A percentile compares a stretch with the other conserved stretches of the same genome.
phyloP scores from a whole-genome alignment of 2,113 vertebrate genomes.

The Dasyprocta punctata region DNA sequence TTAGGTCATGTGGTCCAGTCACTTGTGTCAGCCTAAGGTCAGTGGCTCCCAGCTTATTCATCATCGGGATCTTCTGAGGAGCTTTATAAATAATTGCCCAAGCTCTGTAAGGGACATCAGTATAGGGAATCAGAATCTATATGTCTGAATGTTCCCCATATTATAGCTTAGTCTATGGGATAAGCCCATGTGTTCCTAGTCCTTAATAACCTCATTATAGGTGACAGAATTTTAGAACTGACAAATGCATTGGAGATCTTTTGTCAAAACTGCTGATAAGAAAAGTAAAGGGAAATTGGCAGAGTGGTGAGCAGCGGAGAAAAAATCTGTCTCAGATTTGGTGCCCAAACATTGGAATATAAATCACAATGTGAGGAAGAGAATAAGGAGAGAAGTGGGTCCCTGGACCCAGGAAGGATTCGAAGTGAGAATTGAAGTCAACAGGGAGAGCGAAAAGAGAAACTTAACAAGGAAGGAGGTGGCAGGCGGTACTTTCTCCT shows the following conservation, averaged over 20 bases:
- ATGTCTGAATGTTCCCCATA: not conserved
- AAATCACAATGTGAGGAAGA: not conserved
- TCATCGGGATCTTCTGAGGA: not conserved
- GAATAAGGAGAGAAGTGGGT: not conserved
- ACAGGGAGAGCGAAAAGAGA: no score
- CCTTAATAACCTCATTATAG: not conserved
- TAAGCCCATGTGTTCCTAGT: constrained; percentile 1
- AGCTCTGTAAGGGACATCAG: not conserved
- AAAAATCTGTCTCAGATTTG: not conserved
- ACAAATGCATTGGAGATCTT: constrained; percentile 7
- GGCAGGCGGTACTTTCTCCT: no score
- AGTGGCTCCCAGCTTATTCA: not conserved
- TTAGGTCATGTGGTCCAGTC: not conserved
- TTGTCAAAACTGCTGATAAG: constrained; percentile 2
- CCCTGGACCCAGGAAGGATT: not conserved
- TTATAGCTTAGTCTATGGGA: not conserved
- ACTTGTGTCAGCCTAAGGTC: not conserved
- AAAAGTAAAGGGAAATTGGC: not conserved
- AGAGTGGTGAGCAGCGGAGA: not conserved
- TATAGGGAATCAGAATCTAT: not conserved
- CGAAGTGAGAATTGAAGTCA: not conserved
- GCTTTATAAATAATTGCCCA: not conserved
- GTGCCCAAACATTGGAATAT: not conserved
- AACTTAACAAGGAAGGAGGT: no score
- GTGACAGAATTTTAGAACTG: not conserved